A percentile compares a stretch with the other conserved stretches of the same genome.
phyloP scores from a whole-genome alignment of 2,113 vertebrate genomes.

The Barnardius zonarius region DNA sequence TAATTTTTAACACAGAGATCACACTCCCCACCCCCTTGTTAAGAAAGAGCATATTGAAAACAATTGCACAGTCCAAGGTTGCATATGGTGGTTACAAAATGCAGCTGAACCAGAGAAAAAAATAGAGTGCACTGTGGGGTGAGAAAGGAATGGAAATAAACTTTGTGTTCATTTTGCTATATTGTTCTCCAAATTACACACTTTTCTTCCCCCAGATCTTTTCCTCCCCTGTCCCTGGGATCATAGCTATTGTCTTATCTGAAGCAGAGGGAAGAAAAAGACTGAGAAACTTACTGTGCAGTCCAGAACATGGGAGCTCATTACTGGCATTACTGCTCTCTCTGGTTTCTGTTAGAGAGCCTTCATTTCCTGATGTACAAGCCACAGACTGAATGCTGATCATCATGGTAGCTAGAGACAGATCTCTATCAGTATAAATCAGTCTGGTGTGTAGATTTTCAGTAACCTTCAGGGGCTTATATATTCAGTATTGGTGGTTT shows the following conservation, averaged over 20 bases:
- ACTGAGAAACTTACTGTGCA: not conserved
- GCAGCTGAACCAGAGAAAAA: not conserved
- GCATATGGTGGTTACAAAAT: not conserved
- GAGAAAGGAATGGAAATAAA: not conserved
- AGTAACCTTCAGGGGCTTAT: not conserved
- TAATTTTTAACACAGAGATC: not conserved
- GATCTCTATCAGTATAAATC: not conserved
- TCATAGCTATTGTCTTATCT: not conserved
- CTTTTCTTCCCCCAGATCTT: not conserved
- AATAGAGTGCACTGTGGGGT: not conserved
- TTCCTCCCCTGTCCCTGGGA: not conserved
- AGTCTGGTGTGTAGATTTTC: not conserved
- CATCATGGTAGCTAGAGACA: not conserved
- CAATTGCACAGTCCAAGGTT: not conserved
- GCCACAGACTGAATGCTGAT: not conserved
- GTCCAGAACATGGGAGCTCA: not conserved
- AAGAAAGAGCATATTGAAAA: not conserved
- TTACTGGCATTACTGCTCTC: not conserved
- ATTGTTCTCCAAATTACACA: not conserved
- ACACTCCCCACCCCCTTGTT: fast-evolving
- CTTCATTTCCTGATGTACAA: not conserved
- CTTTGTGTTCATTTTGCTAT: not conserved
- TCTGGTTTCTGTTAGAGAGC: not conserved
- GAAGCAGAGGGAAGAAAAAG: not conserved
- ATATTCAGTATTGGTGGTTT: not conserved